Percentiles rank a stretch among this genome's conserved stretches.
Evolutionary conservation across 1,140 invertebrate genomes (phyloP).

Genomic region (Daktulosphaira vitifoliae): DNA sequence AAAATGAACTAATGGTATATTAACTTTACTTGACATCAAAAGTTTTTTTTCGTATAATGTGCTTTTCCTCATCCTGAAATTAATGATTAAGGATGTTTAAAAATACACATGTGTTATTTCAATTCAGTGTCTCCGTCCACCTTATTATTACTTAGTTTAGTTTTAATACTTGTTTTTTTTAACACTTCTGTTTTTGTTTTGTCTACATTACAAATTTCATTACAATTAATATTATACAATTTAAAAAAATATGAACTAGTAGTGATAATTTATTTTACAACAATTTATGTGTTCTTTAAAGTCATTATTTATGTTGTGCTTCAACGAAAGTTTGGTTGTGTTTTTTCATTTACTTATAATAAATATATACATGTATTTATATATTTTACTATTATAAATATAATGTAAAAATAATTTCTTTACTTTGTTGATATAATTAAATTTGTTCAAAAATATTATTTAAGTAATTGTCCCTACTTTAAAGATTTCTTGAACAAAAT

Average conservation of each 20-base stretch:
- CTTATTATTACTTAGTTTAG: slow-evolving; percentile 23
- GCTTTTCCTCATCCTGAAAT: neutral
- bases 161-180: slow-evolving; percentile 7
- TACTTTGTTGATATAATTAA: too few species aligned
- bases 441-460: too few species aligned
- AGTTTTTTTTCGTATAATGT: too few species aligned
- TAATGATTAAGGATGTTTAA: neutral
- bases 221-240: neutral
- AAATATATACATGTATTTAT: neutral
- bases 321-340: slow-evolving; percentile 17
- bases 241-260: neutral
- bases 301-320: slow-evolving; percentile 1
- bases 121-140: slow-evolving; percentile 18
- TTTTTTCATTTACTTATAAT: slow-evolving; percentile 8
- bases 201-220: neutral
- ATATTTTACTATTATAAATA: neutral
- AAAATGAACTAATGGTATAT: neutral
- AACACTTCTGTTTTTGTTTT: slow-evolving; percentile 11
- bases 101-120: neutral
- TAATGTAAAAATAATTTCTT: too few species aligned
- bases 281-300: too few species aligned
- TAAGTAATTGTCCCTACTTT: too few species aligned
- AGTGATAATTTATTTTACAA: neutral
- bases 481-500: too few species aligned
- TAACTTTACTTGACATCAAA: neutral